Conservation (phyloP, 2,888 invertebrate genomes). For the Strigamia transsilvanica region DNA sequence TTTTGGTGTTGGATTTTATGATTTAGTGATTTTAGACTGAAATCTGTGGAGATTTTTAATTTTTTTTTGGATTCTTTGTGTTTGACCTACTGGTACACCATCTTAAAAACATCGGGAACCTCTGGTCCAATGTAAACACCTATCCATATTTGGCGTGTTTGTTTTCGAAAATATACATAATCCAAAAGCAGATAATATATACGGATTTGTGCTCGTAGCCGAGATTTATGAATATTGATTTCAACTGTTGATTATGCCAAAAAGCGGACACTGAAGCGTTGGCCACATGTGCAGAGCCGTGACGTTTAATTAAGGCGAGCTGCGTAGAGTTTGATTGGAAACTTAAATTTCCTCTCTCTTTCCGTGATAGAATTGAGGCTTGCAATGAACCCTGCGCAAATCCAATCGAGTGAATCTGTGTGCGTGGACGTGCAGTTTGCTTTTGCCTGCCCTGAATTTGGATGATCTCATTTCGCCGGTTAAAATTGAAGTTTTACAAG, state of each 20-base stretch:
- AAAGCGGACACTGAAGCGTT: too few species aligned
- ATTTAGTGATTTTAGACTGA: too few species aligned
- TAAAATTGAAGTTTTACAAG: neutral
- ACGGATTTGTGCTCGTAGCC: neutral
- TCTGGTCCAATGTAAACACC: too few species aligned
- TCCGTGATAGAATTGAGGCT: neutral
- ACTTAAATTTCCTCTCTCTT: neutral
- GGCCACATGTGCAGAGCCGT: neutral
- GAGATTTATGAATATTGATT: constrained; percentile 7
- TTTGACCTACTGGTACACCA: too few species aligned
- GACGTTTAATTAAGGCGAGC: constrained; percentile 30
- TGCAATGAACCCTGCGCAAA: constrained; percentile 4
- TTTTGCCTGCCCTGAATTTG: constrained; percentile 20
- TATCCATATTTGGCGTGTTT: too few species aligned
- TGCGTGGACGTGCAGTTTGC: constrained; percentile 26
- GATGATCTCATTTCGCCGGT: neutral
- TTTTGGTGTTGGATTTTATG: too few species aligned
- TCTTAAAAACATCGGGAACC: too few species aligned
- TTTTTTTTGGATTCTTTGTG: too few species aligned
- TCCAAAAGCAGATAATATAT: neutral
- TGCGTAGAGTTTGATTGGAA: neutral
- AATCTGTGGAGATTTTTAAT: too few species aligned
- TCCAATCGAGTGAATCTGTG: constrained; percentile 15
- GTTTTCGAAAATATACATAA: too few species aligned
- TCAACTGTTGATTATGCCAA: neutral